Conservation (phyloP, 35 echinoderm and acorn worm genomes). For the Apostichopus californicus region DNA sequence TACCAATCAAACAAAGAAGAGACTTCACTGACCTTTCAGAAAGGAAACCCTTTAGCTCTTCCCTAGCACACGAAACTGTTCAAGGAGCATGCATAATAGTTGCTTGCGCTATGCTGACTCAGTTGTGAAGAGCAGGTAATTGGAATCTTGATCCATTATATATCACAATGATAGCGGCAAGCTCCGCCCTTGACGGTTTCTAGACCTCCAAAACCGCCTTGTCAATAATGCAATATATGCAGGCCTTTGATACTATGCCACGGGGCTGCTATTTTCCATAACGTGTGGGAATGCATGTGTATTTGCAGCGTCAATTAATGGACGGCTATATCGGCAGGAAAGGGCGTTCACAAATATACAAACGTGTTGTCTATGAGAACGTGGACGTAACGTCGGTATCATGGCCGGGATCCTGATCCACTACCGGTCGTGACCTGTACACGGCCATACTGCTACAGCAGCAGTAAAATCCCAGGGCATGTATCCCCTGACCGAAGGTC, state of each 20-base stretch:
- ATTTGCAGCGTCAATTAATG: no score
- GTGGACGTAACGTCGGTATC: no score
- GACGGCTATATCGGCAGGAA: no score
- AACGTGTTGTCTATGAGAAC: no score
- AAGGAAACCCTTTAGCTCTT: constrained; percentile 9
- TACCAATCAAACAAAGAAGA: constrained; percentile 15
- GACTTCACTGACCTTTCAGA: not conserved
- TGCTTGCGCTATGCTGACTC: not conserved
- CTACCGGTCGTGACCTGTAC: no score
- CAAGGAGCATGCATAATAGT: not conserved
- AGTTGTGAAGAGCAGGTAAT: not conserved
- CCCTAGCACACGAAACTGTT: not conserved
- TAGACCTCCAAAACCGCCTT: not conserved
- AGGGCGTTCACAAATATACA: no score
- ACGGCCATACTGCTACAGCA: no score
- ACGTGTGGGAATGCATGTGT: not conserved
- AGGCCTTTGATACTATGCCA: not conserved
- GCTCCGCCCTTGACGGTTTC: constrained; percentile 13
- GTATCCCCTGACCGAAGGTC: no score
- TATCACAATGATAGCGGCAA: not conserved
- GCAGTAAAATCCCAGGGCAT: no score
- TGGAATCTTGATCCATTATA: constrained; percentile 10
- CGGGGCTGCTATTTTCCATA: not conserved
- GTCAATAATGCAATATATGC: constrained; percentile 14
- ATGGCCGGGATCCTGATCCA: no score